Percentiles rank a stretch among this genome's conserved stretches.
Evolutionary conservation across 2,888 invertebrate genomes (phyloP).

Genomic region (Hyles lineata): DNA sequence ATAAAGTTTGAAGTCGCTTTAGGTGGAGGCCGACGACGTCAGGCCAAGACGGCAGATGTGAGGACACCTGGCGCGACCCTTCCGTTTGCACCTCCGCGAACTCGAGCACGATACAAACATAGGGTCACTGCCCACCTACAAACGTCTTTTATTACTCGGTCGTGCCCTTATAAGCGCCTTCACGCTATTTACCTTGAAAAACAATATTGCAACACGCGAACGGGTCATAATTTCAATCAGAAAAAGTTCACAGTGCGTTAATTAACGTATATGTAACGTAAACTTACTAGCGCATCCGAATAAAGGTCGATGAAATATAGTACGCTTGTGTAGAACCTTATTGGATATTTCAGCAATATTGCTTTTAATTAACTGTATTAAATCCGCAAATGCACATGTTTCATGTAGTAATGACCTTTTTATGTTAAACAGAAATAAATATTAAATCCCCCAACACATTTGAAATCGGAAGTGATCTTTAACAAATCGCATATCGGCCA

Average conservation of each 20-base stretch:
- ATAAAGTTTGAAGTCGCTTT: constrained; percentile 56
- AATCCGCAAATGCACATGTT: not conserved
- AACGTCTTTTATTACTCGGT: constrained; percentile 63
- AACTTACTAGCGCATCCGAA: constrained; percentile 55
- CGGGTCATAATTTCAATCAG: constrained; percentile 68
- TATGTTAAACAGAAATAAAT: too few relatives aligned
- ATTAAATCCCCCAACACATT: constrained; percentile 50
- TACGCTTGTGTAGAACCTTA: not conserved
- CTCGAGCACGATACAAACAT: constrained; percentile 47
- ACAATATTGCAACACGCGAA: constrained; percentile 75
- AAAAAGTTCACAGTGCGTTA: constrained; percentile 62
- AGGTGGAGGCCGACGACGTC: constrained; percentile 59
- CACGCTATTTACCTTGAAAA: constrained; percentile 60
- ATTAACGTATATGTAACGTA: constrained; percentile 52
- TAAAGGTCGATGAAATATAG: constrained; percentile 56
- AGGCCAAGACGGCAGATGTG: constrained; percentile 81
- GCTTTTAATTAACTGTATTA: not conserved
- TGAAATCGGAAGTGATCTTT: constrained; percentile 66
- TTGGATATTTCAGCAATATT: not conserved
- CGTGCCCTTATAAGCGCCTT: constrained; percentile 63
- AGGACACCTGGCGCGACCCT: constrained; percentile 82
- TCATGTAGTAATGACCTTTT: too few relatives aligned
- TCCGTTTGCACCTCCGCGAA: constrained; percentile 67
- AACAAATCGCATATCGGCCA: constrained; percentile 67
- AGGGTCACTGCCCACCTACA: constrained; percentile 82